These are phyloP conservation scores for Gobius niger DNA, from an alignment of 2,113 vertebrate genomes.

Conservation along the genomic window DNA sequence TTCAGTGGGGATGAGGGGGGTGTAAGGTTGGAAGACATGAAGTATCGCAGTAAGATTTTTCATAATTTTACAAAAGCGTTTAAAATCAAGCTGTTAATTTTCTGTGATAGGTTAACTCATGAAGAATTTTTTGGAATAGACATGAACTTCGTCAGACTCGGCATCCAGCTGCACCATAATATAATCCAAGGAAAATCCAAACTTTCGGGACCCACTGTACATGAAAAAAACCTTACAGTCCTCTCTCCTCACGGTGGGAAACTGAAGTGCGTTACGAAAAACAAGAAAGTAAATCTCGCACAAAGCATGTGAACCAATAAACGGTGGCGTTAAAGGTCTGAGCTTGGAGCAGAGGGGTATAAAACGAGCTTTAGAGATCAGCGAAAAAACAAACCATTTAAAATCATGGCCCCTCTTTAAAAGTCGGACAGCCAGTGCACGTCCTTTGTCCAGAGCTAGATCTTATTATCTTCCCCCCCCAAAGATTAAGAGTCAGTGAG, in stretches of 20 bases:
- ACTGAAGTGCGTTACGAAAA: constrained; percentile 46
- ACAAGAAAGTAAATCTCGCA: constrained; percentile 71
- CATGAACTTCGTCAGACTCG: too few relatives aligned
- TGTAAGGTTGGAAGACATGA: too few relatives aligned
- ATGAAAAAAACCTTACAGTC: constrained; percentile 27
- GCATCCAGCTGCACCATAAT: too few relatives aligned
- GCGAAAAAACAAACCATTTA: constrained; percentile 78
- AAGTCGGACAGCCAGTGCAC: constrained; percentile 74
- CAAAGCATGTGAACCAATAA: constrained; percentile 65
- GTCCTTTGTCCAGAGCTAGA: constrained; percentile 75
- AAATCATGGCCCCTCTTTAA: constrained; percentile 76
- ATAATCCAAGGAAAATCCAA: not conserved
- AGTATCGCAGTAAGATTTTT: too few relatives aligned
- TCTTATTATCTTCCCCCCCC: constrained; percentile 77
- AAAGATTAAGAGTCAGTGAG: constrained; percentile 81
- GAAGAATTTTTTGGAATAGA: too few relatives aligned
- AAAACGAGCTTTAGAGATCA: constrained; percentile 77
- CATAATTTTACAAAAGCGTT: too few relatives aligned
- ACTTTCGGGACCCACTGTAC: not conserved
- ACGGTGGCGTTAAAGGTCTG: constrained; percentile 60
- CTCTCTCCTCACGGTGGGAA: constrained; percentile 17
- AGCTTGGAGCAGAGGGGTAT: constrained; percentile 51
- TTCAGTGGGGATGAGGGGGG: too few relatives aligned
- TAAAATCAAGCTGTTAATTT: too few relatives aligned
- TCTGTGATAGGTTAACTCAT: too few relatives aligned